Base-by-base conservation (phyloP, 2,113 vertebrate genomes). In the Sylvia atricapilla region DNA sequence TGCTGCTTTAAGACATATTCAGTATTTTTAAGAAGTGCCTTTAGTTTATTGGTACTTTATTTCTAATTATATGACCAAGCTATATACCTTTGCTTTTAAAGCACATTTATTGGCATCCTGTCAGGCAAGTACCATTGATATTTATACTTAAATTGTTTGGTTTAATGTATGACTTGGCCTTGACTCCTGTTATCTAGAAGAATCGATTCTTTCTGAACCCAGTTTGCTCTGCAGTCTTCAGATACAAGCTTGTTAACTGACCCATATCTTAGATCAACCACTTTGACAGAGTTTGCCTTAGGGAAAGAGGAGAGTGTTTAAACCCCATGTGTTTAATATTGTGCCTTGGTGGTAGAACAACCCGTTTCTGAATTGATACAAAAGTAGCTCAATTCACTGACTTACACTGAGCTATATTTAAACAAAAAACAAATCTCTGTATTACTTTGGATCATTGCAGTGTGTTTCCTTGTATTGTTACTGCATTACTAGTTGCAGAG, bases 161-260 rank as follows among this genome's bases (percentile, higher is more conserved):
- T 88, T 93, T 95, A 83, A 90, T 73, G 67, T 94, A 85, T 91
- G 46, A 88, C 75, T 93, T 91, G 72, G 78, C 67, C 84, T 93
- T 95, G 63, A 33, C 39, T 95, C 20, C 67, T 47, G 27, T 85
- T 95, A 83, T 91, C 77, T 85, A 62, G 62, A 87, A 66, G 60
- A 88, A 95, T 80, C 1, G 82, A 93, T 90, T 94, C 27, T 25
- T 87, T 82, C n/a, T 83, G 87, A 95, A 67, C 59, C 81, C 50
- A 77, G 78, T 93, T 94, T 93, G 64, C 9, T 85, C 78, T 87
- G 18, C 33, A 67, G 18, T 85, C 46, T 77, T 90, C 59, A 74
- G 50, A 83, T 83, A 50, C 78, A 83, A 77, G 43, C 37, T 90
- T 88, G 47, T 91, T 95, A 95, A 87, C 67, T 83, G 78, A 33